These are phyloP conservation scores for Germaria angustata DNA, from an alignment of 2,888 invertebrate species.

Conservation along the genomic window DNA sequence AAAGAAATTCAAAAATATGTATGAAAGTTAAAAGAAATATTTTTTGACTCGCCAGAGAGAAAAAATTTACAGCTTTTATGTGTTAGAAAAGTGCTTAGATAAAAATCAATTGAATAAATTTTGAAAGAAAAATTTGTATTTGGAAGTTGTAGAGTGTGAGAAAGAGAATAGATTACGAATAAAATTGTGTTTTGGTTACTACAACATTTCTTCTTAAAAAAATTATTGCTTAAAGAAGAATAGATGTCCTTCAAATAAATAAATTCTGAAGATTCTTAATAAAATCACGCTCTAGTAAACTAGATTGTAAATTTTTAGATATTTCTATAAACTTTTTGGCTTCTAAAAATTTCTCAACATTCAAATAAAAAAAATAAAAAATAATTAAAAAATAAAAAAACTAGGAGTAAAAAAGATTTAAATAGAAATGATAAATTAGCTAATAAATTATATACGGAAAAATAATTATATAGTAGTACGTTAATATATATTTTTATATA, in stretches of 20 bases:
- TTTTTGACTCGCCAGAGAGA: neutral
- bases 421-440: conserved; percentile 26
- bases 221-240: neutral
- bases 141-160: neutral
- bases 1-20: neutral
- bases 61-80: neutral
- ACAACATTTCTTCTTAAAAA: conserved; percentile 38
- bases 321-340: neutral
- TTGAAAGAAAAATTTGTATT: neutral
- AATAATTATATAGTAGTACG: conserved; percentile 28
- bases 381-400: neutral
- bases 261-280: conserved; percentile 14
- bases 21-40: neutral
- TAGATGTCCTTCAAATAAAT: neutral
- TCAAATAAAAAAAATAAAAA: conserved; percentile 12
- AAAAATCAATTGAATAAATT: neutral
- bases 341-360: neutral
- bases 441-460: conserved; percentile 41
- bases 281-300: neutral
- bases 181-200: conserved; percentile 40
- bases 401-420: neutral
- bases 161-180: neutral
- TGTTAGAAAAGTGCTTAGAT: neutral
- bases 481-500: conserved; percentile 33
- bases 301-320: conserved; percentile 1